Conservation (phyloP, 2,113 vertebrate genomes). For the Sinosuthora webbiana region DNA sequence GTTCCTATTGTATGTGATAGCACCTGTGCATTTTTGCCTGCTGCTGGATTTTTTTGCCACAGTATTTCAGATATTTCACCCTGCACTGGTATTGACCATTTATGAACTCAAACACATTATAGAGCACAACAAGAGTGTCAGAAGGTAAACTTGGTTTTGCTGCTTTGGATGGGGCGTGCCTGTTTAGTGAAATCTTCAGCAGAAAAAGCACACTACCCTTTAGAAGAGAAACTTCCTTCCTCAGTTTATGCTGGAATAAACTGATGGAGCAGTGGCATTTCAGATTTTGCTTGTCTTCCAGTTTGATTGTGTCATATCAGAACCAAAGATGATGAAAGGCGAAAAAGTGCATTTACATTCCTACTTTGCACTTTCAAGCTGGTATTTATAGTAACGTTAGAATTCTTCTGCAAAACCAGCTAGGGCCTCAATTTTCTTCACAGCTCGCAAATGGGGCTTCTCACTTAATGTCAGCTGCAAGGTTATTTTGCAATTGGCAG, state of each 20-base stretch:
- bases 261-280: background rate
- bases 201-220: background rate
- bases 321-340: background rate
- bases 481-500: background rate
- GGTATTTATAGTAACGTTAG: background rate
- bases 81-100: background rate
- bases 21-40: background rate
- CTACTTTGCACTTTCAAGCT: background rate
- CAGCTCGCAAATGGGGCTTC: background rate
- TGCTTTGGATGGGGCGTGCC: accelerated
- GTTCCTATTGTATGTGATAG: background rate
- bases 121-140: background rate
- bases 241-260: background rate
- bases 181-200: background rate
- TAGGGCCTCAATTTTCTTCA: background rate
- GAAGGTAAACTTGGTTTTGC: background rate
- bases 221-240: background rate
- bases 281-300: background rate
- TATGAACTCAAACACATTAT: background rate
- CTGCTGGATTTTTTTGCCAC: background rate
- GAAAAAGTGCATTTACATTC: background rate
- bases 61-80: background rate
- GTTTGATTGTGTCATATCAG: background rate
- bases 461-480: background rate
- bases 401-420: background rate